Evolutionary conservation across 2,113 vertebrate genomes (phyloP).

Genomic region (Cottus gobio): DNA sequence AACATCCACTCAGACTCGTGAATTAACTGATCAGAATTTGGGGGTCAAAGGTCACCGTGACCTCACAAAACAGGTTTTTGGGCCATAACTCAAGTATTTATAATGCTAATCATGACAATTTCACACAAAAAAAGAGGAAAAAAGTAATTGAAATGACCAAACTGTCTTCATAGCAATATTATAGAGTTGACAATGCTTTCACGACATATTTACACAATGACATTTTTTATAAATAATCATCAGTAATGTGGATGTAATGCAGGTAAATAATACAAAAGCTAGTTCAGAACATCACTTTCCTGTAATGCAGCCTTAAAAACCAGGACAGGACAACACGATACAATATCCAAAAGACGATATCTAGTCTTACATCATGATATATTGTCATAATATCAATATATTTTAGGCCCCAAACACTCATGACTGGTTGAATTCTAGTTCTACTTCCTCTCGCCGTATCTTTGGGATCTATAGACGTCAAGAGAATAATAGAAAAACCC

Average conservation of each 20-base stretch:
- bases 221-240: no score
- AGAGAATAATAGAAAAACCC: slow-evolving; percentile 10
- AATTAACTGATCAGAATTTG: neutral
- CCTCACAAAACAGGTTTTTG: neutral
- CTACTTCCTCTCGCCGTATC: neutral
- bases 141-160: neutral
- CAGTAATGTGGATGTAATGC: neutral
- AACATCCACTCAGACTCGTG: neutral
- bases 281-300: neutral
- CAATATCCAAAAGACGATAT: no score
- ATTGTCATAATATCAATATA: no score
- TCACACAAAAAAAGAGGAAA: no score
- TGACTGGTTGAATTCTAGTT: neutral
- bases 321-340: no score
- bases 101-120: no score
- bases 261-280: neutral
- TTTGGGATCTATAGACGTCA: slow-evolving; percentile 3
- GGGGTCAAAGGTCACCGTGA: neutral
- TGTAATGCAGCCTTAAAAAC: neutral
- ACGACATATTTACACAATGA: neutral
- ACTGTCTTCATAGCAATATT: neutral
- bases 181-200: neutral
- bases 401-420: no score
- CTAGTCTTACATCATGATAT: no score
- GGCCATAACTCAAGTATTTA: no score